phyloP scores from a whole-genome alignment of 2,113 vertebrate genomes.

The Lampris megalopsis region DNA sequence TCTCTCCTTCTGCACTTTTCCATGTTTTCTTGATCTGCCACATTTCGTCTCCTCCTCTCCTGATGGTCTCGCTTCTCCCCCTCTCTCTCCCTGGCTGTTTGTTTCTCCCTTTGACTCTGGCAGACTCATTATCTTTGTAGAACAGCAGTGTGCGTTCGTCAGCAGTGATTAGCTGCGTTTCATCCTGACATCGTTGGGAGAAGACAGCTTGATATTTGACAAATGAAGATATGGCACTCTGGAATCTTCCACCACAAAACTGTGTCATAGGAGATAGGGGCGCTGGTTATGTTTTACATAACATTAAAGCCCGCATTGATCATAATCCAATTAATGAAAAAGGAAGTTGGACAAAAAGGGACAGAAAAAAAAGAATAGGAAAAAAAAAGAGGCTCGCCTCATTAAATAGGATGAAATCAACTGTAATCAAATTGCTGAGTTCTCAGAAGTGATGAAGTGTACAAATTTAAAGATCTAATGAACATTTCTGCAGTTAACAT shows the following conservation, averaged over 20 bases:
- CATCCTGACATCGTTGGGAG: constrained; percentile 70
- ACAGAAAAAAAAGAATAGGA: constrained; percentile 45
- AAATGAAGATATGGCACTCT: constrained; percentile 70
- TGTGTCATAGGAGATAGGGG: constrained; percentile 73
- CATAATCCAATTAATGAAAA: constrained; percentile 81
- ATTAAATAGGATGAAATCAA: constrained; percentile 79
- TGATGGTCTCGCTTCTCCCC: constrained; percentile 31
- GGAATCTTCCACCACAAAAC: constrained; percentile 71
- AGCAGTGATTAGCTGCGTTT: constrained; percentile 78
- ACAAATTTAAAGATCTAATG: constrained; percentile 80
- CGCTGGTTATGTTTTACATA: constrained; percentile 68
- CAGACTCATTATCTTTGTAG: constrained; percentile 80
- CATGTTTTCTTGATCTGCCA: constrained; percentile 69
- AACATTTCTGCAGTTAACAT: constrained; percentile 77
- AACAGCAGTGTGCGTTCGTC: constrained; percentile 75
- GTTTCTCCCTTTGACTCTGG: constrained; percentile 71
- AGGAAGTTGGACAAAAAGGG: constrained; percentile 18
- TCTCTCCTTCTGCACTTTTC: constrained; percentile 53
- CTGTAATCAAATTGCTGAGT: constrained; percentile 80
- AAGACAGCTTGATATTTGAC: constrained; percentile 77
- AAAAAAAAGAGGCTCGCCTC: constrained; percentile 69
- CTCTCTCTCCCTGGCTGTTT: constrained; percentile 66
- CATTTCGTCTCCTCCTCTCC: constrained; percentile 47
- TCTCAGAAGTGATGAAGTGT: constrained; percentile 80
- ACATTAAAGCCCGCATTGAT: constrained; percentile 80